Base-by-base conservation (phyloP, 2,888 invertebrate genomes). In the Lithophane socia region DNA sequence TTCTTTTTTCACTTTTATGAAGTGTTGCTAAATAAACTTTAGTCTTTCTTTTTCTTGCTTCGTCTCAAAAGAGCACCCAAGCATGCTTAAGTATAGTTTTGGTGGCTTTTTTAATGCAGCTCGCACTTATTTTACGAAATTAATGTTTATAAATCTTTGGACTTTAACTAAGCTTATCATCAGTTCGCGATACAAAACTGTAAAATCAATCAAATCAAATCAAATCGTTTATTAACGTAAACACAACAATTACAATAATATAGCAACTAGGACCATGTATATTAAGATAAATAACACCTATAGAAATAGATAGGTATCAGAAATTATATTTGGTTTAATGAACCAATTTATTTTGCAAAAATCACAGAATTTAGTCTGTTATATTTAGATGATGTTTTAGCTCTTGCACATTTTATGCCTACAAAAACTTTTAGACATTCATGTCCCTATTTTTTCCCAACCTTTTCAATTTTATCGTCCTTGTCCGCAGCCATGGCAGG, bases 401-500 rank as follows among this genome's bases (percentile, higher is more conserved):
- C 4, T n/a, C 16, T 16, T 16, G 29, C 1, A 9, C 2, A 61
- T 61, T 68, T 63, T n/a, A 3, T n/a, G 37, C n/a, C n/a, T 2
- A 37, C n/a, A 61, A 68, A 67, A 68, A n/a, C 16, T 2, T 13
- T 37, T n/a, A 37, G 37, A 4, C 37, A 68, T 61, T 8, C 10
- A 1, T n/a, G 0, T 68, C 37, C 10, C 7, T 60, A 58, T n/a
- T n/a, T 13, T 68, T 42, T 3, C 2, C 37, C 18, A 44, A 24
- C 9, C 4, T 12, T 65, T 73, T 13, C 61, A 42, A 67, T 70
- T 56, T 42, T 54, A 37, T n/a, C 0, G 12, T 24, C 16, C 60
- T 69, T 85, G 71, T 76, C 82, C 82, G 52, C 85, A 73, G 18
- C 47, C 58, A 21, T 63, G 63, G 21, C 63, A 61, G 65, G 44